Evolutionary conservation across 1,140 invertebrate species (phyloP).

Genomic region (Rhagoletis zephyria): DNA sequence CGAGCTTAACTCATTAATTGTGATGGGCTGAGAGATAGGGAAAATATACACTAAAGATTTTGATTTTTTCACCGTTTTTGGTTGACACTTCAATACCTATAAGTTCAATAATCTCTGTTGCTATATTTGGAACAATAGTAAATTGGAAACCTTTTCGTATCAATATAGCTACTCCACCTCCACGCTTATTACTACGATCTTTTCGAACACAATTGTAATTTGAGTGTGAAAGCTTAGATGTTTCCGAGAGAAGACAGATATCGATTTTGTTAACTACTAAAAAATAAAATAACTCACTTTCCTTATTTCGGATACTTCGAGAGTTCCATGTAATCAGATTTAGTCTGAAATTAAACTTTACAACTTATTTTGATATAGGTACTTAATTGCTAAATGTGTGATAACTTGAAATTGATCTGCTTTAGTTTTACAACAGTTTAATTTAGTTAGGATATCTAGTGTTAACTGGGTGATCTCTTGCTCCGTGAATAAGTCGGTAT

Average conservation of each 20-base stretch:
- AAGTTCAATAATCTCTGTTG: not conserved
- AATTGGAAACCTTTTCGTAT: not conserved
- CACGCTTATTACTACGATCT: not conserved
- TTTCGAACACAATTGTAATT: no score
- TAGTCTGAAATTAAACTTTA: not conserved
- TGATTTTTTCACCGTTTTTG: not conserved
- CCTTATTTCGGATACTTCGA: not conserved
- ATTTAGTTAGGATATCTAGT: not conserved
- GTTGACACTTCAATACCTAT: not conserved
- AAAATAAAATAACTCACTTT: conserved; percentile 18
- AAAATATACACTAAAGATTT: not conserved
- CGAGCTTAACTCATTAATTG: not conserved
- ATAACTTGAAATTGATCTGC: not conserved
- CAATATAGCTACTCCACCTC: not conserved
- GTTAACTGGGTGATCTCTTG: not conserved
- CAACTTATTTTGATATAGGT: not conserved
- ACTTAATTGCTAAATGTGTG: conserved; percentile 18
- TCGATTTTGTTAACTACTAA: not conserved
- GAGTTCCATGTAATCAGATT: not conserved
- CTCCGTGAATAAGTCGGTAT: not conserved
- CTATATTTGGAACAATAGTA: not conserved
- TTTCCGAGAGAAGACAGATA: conserved; percentile 9
- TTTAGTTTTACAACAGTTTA: not conserved
- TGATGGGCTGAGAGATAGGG: not conserved
- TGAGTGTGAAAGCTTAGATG: not conserved